A percentile compares a stretch with the other conserved stretches of the same genome.
phyloP scores from a whole-genome alignment of 2,797 vertebrate species.

The Dendrocincla fuliginosa region DNA sequence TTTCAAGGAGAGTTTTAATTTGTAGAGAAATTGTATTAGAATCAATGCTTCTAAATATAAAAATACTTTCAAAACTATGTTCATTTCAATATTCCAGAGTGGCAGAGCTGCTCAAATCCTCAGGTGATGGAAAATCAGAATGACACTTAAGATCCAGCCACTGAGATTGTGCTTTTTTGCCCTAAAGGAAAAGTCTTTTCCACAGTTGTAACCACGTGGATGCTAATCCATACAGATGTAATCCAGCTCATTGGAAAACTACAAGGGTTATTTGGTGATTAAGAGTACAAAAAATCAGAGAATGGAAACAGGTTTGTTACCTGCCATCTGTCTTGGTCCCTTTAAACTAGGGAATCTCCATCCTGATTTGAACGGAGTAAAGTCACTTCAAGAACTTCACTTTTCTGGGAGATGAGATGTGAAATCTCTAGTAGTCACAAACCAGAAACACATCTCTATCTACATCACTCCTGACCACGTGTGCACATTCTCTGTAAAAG shows the following conservation, averaged over 20 bases:
- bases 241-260: neutral
- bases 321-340: neutral
- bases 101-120: neutral
- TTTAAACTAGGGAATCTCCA: neutral
- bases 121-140: slow-evolving; percentile 38
- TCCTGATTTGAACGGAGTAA: neutral
- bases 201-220: rapidly evolving
- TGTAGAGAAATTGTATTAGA: slow-evolving; percentile 55
- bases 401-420: neutral
- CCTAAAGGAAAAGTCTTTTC: neutral
- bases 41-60: slow-evolving; percentile 53
- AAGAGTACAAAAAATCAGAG: neutral
- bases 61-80: slow-evolving; percentile 42
- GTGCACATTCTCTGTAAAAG: neutral
- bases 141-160: neutral
- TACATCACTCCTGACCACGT: too few species aligned
- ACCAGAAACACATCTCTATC: neutral
- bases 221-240: neutral
- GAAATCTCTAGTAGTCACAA: neutral
- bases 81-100: slow-evolving; percentile 39
- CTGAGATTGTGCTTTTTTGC: neutral
- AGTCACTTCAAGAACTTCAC: neutral
- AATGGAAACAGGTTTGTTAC: neutral
- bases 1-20: slow-evolving; percentile 64
- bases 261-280: neutral